Percentiles rank a stretch among this genome's conserved stretches.
Conservation (phyloP, 2,888 invertebrate genomes). For the Platycnemis pennipes region DNA sequence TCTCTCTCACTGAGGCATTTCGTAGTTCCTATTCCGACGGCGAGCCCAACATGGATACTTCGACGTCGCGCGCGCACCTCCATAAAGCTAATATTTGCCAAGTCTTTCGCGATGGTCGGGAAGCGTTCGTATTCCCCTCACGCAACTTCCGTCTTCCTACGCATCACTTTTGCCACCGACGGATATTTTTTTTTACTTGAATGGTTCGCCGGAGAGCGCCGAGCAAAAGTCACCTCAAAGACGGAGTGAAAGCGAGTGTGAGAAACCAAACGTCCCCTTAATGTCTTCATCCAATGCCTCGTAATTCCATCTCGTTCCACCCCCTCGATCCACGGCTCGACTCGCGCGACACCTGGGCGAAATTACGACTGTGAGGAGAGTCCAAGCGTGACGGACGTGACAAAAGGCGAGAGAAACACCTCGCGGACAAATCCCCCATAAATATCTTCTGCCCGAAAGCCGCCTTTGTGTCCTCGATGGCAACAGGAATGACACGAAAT, state of each 20-base stretch:
- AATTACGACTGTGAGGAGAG: not conserved
- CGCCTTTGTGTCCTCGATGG: not conserved
- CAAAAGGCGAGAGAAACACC: not conserved
- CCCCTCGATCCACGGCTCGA: not conserved
- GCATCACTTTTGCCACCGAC: not conserved
- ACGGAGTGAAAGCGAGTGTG: not conserved
- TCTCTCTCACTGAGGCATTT: not conserved
- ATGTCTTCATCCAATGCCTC: not conserved
- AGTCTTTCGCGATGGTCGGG: not conserved
- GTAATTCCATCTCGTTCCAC: not conserved
- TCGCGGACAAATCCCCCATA: not conserved
- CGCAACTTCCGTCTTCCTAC: constrained; percentile 31
- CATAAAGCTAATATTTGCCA: not conserved
- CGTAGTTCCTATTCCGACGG: not conserved
- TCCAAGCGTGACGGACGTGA: not conserved
- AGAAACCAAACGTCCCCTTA: not conserved
- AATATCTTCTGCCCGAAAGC: not conserved
- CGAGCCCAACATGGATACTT: not conserved
- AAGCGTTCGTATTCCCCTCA: not conserved
- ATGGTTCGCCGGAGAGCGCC: not conserved
- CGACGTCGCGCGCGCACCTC: not conserved
- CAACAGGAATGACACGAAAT: not conserved
- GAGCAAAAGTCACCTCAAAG: not conserved
- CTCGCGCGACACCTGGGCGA: not conserved
- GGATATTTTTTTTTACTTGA: not conserved